Base-by-base conservation (phyloP, 1,140 invertebrate genomes). In the Eciton burchellii region DNA sequence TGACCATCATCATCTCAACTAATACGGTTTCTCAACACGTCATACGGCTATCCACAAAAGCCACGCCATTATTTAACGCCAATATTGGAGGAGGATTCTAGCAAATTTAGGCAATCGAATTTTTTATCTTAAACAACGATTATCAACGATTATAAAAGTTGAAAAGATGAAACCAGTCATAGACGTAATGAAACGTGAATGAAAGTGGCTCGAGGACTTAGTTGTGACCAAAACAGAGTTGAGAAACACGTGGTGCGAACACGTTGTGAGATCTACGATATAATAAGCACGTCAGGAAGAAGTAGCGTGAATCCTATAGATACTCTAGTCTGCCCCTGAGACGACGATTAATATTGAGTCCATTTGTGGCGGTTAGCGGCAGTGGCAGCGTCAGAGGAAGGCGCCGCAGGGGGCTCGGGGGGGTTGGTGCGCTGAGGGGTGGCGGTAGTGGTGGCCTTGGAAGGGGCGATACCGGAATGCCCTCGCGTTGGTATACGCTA, bases 401-500 rank as follows among this genome's bases (percentile, higher is more conserved):
- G 89, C 92, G 92, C 90, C 91, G 88, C 89, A 90, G 91, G 91
- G 92, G 92, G 88, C 91, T 92, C 89, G 91, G 92, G 90, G 91
- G 92, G 90, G 91, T 94, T 92, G 91, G 92, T 93, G 90, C 92
- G 91, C 90, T 92, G 82, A 91, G 92, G 90, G 91, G 93, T 93
- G 88, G 93, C 93, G 90, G 91, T 92, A 89, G 93, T 93, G 87
- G 92, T 93, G 91, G 94, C 93, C 88, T 92, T 84, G 92, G 92
- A 66, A 91, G 92, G 79, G 91, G 92, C 84, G 92, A 92, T 62
- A 85, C 93, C 81, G 93, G 94, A 84, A 95, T 97, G 93, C 96
- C 96, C 29, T 97, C 97, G 81, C 95, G 97, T 89, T 98, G 97
- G 97, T 98, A 97, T 95, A 98, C 97, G 74, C 95, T 98, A 83